phyloP scores from a whole-genome alignment of 2,888 invertebrate genomes.

The Timema cristinae region DNA sequence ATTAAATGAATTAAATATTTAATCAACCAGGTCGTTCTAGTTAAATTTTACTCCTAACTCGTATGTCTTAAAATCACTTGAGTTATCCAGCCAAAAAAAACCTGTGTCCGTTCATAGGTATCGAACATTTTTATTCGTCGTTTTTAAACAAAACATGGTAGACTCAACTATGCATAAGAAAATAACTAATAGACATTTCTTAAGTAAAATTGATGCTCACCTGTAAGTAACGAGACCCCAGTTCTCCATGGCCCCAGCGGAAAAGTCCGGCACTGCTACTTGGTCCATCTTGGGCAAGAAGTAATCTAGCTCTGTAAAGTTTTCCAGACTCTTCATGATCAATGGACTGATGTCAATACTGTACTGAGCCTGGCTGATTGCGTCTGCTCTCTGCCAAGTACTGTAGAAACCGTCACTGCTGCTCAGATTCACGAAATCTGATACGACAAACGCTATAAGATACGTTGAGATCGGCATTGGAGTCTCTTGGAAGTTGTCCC shows the following conservation, averaged over 20 bases:
- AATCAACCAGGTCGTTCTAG: too few species aligned
- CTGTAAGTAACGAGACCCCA: constrained; percentile 13
- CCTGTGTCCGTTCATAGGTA: too few species aligned
- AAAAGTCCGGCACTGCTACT: constrained; percentile 5
- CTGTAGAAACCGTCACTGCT: constrained; percentile 8
- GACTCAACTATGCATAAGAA: too few species aligned
- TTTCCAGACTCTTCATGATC: neutral
- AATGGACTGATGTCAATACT: neutral
- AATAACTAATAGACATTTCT: too few species aligned
- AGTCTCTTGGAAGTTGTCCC: constrained; percentile 11
- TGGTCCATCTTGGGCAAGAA: constrained; percentile 16
- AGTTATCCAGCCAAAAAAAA: too few species aligned
- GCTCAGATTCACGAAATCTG: neutral
- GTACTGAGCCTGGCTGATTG: constrained; percentile 1
- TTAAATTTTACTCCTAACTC: too few species aligned
- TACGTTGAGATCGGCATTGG: constrained; percentile 10
- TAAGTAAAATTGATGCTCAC: neutral
- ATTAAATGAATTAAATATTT: too few species aligned
- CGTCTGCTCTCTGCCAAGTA: constrained; percentile 1
- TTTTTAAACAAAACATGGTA: too few species aligned
- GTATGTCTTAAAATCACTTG: too few species aligned
- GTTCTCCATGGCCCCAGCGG: constrained; percentile 10
- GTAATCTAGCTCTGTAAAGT: neutral
- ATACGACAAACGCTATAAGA: neutral
- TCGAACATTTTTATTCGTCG: too few species aligned